These are phyloP conservation scores for Arenicola marina DNA, from an alignment of 2,888 invertebrate species.

Conservation along the genomic window DNA sequence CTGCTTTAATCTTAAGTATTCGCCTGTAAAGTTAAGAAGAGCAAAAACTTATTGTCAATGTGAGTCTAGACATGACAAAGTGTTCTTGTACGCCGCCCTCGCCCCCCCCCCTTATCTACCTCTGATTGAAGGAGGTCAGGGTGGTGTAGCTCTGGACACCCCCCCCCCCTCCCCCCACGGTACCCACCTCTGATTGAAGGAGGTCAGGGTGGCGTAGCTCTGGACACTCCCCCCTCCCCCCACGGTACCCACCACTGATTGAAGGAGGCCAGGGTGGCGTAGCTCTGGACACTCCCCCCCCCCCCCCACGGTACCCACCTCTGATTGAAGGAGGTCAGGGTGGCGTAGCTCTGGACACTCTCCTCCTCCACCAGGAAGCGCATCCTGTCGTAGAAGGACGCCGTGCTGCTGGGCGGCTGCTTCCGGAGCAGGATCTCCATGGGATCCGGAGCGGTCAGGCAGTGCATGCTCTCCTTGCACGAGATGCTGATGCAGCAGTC, in stretches of 20 bases:
- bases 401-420: constrained; percentile 94
- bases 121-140: constrained; percentile 96
- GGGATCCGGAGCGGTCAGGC: constrained; percentile 94
- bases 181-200: constrained; percentile 96
- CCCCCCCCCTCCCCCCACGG: too few species aligned
- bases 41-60: too few species aligned
- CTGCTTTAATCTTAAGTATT: too few species aligned
- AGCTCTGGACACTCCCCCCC: constrained; percentile 97
- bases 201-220: constrained; percentile 95
- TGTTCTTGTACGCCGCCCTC: too few species aligned
- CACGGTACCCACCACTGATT: constrained; percentile 93
- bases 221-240: too few species aligned
- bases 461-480: constrained; percentile 90
- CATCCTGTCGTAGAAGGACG: constrained; percentile 96
- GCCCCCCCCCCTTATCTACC: too few species aligned
- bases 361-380: constrained; percentile 98
- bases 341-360: constrained; percentile 97
- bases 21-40: too few species aligned
- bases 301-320: constrained; percentile 93
- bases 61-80: too few species aligned
- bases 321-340: constrained; percentile 96
- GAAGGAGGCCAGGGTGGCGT: constrained; percentile 96
- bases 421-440: constrained; percentile 93
- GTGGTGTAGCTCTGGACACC: constrained; percentile 97
- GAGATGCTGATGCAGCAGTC: constrained; percentile 85